Evolutionary conservation across 2,888 invertebrate genomes (phyloP), one percentile per base, ranked within the genome.

Genomic region (Caenorhabditis sp.): DNA sequence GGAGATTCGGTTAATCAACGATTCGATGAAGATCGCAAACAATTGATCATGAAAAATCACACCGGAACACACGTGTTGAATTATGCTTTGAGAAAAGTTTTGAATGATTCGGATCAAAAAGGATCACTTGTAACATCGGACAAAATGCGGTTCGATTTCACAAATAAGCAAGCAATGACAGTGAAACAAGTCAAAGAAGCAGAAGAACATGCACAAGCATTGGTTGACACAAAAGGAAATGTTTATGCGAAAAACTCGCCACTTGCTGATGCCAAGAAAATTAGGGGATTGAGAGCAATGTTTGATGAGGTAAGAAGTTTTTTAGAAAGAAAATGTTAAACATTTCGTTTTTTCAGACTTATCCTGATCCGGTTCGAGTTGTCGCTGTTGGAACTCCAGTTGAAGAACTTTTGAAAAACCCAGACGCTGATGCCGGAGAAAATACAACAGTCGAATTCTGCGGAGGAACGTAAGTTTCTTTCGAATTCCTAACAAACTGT

Each of bases 61-160:
- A 94, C 97, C 53, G 97, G 95, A 25, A 99, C 99, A 0, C 99
- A 99, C 89, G 92, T 96, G 53, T 91, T 99, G 17, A 99, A 99
- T 90, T 95, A 93, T 90, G 95, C 94, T 25, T 90, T 99, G 69
- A 91, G 97, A 68, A 92, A 92, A 88, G 95, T 97, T 26, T 91
- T 99, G 52, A 92, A 73, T 23, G 82, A 83, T 57, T 85, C 85
- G 8, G 85, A 86, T 53, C 86, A 86, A 66, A 86, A 85, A 59
- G 97, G 99, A 36, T 97, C 97, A 0, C 91, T 99, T 43, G 99
- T 99, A 0, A 95, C 97, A 84, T 96, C 97, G 0, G 97, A 99
- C 88, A 92, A 94, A 84, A 91, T 99, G 63, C 91, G 99, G 77
- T 99, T 99, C 89, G 99, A 99, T 90, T 99, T 99, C 88, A 94